Percentiles rank a stretch among this genome's conserved stretches.
Evolutionary conservation across 2,113 vertebrate genomes (phyloP).

Genomic region (Isichthys henryi): DNA sequence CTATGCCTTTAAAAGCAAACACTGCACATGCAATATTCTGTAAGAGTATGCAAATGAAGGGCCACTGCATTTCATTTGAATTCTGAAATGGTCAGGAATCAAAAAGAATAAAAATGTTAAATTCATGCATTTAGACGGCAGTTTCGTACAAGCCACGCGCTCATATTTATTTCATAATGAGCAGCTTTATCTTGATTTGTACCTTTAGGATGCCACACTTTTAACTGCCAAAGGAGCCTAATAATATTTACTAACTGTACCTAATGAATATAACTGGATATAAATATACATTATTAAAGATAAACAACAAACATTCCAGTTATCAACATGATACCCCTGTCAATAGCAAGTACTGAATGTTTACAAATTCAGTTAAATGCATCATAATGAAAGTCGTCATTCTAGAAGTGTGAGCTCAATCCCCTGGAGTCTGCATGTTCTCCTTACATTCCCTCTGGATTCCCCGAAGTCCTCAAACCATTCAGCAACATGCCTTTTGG

Average conservation of each 20-base stretch:
- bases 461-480: background rate
- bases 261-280: background rate
- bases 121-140: slow-evolving; percentile 46
- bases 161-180: slow-evolving; percentile 46
- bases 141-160: slow-evolving; percentile 51
- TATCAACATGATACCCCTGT: background rate
- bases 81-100: slow-evolving; percentile 60
- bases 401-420: background rate
- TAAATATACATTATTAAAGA: background rate
- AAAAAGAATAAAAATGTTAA: slow-evolving; percentile 61
- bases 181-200: slow-evolving; percentile 31
- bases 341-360: background rate
- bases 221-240: slow-evolving; percentile 38
- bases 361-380: background rate
- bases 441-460: background rate
- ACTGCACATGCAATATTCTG: slow-evolving; percentile 72
- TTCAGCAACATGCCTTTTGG: background rate
- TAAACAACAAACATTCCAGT: background rate
- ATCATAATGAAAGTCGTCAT: background rate
- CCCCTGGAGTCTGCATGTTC: background rate
- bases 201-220: slow-evolving; percentile 42
- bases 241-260: slow-evolving; percentile 17
- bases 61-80: slow-evolving; percentile 66
- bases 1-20: slow-evolving; percentile 64
- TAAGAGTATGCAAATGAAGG: slow-evolving; percentile 71